Evolutionary conservation across 1,140 invertebrate genomes (phyloP).

Genomic region (Aphis gossypii): DNA sequence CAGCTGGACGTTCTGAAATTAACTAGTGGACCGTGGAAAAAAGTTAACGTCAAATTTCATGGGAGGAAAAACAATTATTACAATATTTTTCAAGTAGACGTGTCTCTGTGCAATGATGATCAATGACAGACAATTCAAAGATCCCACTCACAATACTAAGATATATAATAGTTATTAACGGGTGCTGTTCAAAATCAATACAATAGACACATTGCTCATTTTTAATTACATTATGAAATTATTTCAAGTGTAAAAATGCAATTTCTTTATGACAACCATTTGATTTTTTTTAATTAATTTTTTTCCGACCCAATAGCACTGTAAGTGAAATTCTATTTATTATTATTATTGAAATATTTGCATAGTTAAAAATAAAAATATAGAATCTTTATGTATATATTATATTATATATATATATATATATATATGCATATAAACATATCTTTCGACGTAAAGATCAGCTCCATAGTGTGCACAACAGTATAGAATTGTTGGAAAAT

Average conservation of each 20-base stretch:
- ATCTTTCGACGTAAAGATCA: not conserved
- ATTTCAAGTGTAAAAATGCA: conserved; percentile 30
- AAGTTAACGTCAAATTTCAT: not conserved
- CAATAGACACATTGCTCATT: not conserved
- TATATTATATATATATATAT: not conserved
- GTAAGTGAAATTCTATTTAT: not conserved
- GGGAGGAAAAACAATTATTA: conserved; percentile 10
- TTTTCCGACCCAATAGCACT: not conserved
- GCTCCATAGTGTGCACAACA: not conserved
- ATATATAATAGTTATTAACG: not conserved
- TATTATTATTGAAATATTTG: not conserved
- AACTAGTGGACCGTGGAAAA: not conserved
- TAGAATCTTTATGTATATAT: not conserved
- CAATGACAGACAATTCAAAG: not conserved
- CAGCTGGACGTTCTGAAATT: not conserved
- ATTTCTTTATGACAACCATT: conserved; percentile 13
- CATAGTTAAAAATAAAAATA: not conserved
- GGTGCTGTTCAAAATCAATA: no score
- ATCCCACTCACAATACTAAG: not conserved
- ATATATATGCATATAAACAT: not conserved
- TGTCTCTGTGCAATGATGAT: not conserved
- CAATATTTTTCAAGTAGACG: not conserved
- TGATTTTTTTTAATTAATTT: conserved; percentile 9
- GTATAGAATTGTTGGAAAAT: not conserved
- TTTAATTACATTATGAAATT: conserved; percentile 18